These are phyloP conservation scores for Branchipolynoe longqiensis DNA, from an alignment of 2,888 invertebrate genomes.

Conservation along the genomic window DNA sequence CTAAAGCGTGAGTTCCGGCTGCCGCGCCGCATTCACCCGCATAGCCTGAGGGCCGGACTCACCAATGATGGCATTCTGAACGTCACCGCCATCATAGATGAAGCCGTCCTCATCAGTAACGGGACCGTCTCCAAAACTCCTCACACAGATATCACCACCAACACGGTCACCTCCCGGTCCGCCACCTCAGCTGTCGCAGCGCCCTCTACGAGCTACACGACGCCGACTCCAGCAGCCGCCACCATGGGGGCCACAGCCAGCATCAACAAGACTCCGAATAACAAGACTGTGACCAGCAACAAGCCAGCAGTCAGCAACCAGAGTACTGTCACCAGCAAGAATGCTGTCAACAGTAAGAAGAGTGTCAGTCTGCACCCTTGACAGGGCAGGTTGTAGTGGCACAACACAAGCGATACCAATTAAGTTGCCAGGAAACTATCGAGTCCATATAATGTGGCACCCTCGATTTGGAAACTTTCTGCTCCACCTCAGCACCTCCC, in stretches of 20 bases:
- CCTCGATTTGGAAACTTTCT: no score
- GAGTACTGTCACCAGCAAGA: neutral
- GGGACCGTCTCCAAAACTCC: no score
- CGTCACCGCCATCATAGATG: constrained; percentile 62
- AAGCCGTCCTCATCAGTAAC: constrained; percentile 30
- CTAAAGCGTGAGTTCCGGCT: constrained; percentile 64
- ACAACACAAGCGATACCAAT: no score
- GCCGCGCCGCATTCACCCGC: constrained; percentile 61
- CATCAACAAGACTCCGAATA: neutral
- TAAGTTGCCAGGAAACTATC: no score
- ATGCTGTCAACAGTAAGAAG: neutral
- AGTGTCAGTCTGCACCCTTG: neutral
- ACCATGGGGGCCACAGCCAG: neutral
- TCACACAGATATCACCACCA: no score
- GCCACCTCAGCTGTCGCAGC: neutral
- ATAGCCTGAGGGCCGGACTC: constrained; percentile 64
- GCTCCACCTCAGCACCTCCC: no score
- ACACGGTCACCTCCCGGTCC: neutral
- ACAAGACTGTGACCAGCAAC: neutral
- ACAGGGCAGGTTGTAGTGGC: constrained; percentile 7
- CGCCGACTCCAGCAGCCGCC: neutral
- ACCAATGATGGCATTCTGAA: constrained; percentile 65
- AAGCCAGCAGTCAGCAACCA: neutral
- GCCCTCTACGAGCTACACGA: neutral
- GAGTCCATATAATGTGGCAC: no score